phyloP scores from a whole-genome alignment of 2,797 vertebrate genomes.

The Cynodonichthys magdalenae region DNA sequence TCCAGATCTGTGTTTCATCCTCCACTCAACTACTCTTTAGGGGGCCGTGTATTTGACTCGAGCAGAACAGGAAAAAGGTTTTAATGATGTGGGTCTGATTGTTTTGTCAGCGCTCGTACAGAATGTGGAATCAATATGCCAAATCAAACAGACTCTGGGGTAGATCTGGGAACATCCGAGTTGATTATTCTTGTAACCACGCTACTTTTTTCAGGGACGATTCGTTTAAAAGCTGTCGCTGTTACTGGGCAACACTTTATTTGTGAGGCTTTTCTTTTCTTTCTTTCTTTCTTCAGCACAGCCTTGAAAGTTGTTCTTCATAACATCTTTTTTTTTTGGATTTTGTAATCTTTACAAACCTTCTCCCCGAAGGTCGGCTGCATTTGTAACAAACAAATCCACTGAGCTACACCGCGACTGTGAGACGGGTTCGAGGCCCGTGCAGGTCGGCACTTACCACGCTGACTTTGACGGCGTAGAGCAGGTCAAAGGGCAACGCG shows the following conservation, averaged over 20 bases:
- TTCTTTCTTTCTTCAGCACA: neutral
- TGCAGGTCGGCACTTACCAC: constrained; percentile 88
- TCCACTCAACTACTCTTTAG: constrained; percentile 44
- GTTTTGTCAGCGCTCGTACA: constrained; percentile 29
- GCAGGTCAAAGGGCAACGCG: constrained; percentile 96
- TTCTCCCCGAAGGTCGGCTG: too few species aligned
- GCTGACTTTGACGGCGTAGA: constrained; percentile 97
- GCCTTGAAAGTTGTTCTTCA: neutral
- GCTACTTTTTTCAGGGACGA: constrained; percentile 2
- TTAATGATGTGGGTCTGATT: constrained; percentile 59
- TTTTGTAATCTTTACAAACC: neutral
- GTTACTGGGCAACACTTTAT: constrained; percentile 19
- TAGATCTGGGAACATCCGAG: constrained; percentile 32
- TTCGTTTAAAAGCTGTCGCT: constrained; percentile 4
- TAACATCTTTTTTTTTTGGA: neutral
- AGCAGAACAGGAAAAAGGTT: constrained; percentile 41
- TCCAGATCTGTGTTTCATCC: constrained; percentile 38
- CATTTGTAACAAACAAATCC: too few species aligned
- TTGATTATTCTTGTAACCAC: constrained; percentile 30
- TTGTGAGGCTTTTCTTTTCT: constrained; percentile 3
- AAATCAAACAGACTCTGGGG: constrained; percentile 43
- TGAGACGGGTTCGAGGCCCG: neutral
- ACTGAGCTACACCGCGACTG: neutral
- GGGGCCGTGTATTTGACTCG: constrained; percentile 43
- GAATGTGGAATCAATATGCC: constrained; percentile 56